These are phyloP conservation scores for Alexandromys oeconomus DNA, from an alignment of 2,797 vertebrate genomes.

Conservation along the genomic window DNA sequence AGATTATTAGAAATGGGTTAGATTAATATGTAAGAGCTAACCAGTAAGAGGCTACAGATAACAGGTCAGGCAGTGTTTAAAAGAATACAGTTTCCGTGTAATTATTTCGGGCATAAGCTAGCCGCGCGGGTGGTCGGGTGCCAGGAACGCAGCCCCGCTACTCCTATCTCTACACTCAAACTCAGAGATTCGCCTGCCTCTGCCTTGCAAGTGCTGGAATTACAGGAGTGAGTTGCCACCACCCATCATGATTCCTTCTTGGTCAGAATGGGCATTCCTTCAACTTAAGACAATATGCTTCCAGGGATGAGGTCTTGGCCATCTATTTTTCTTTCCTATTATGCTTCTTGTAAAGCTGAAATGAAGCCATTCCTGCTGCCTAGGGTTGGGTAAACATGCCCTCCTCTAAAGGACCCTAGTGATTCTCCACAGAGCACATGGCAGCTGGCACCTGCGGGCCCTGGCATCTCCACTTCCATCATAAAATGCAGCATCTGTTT, in stretches of 20 bases:
- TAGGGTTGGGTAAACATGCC: conserved; percentile 95
- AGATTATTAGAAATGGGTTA: too few relatives aligned
- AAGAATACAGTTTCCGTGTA: too few relatives aligned
- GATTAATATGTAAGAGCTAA: too few relatives aligned
- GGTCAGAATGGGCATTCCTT: conserved; percentile 83
- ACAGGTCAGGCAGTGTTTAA: too few relatives aligned
- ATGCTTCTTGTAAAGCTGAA: conserved; percentile 95
- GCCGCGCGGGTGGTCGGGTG: too few relatives aligned
- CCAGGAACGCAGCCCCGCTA: too few relatives aligned
- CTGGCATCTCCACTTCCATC: conserved; percentile 89
- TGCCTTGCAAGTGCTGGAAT: background rate
- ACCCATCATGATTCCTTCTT: conserved; percentile 77
- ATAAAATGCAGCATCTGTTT: conserved; percentile 93
- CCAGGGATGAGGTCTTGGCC: conserved; percentile 84
- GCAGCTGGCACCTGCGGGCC: conserved; percentile 94
- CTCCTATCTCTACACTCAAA: background rate
- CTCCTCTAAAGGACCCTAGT: conserved; percentile 87
- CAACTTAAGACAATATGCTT: conserved; percentile 89
- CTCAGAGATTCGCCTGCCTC: background rate
- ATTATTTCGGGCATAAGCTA: too few relatives aligned
- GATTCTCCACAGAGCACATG: conserved; percentile 88
- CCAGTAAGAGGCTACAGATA: too few relatives aligned
- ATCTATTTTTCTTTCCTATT: conserved; percentile 87
- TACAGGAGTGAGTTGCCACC: accelerated
- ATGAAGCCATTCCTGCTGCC: conserved; percentile 96